Base-by-base conservation (phyloP, 2,797 vertebrate genomes). In the Melanotaenia pygmaea region DNA sequence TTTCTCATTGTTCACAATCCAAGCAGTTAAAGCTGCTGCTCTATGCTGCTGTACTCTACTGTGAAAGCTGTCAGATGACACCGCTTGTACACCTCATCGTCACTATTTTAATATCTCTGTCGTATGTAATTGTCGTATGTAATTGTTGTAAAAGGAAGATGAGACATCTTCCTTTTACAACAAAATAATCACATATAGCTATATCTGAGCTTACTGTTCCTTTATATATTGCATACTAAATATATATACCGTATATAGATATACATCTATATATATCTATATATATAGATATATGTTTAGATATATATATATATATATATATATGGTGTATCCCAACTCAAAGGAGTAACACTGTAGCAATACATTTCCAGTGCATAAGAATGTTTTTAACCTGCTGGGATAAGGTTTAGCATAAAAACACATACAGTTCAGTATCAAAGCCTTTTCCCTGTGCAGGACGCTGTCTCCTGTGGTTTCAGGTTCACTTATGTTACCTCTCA, bases 311-410 rank as follows among this genome's bases (percentile, higher is more conserved):
- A 40, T 40, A 14, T 40, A 40, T 40, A 40, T 40, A 12, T 40
- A 40, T 40, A 40, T 40, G 3, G 3, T 70, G 67, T 72, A 80
- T 61, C 38, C 3, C 69, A 68, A 82, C 85, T 90, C 88, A 83
- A 84, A 81, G 72, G 86, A 91, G 83, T 86, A 90, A 92, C 89
- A 91, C 91, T 93, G 90, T 94, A 93, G 93, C 93, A 94, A 93
- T 93, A 94, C 90, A 91, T 92, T 92, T 91, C 83, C 81, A 84
- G 82, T 87, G 83, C 90, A 67, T 74, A 74, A 80, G 91, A 94
- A 94, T 92, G 90, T 93, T 93, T 90, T 88, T 85, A 89, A 88
- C 80, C 82, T 74, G 67, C 77, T 83, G 80, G 82, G 89, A 83
- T 61, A 82, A 80, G 73, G 76, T 83, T 88, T 82, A 79, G 81